These are phyloP conservation scores for Pterostichus madidus DNA, from an alignment of 2,888 invertebrate genomes.

Conservation along the genomic window DNA sequence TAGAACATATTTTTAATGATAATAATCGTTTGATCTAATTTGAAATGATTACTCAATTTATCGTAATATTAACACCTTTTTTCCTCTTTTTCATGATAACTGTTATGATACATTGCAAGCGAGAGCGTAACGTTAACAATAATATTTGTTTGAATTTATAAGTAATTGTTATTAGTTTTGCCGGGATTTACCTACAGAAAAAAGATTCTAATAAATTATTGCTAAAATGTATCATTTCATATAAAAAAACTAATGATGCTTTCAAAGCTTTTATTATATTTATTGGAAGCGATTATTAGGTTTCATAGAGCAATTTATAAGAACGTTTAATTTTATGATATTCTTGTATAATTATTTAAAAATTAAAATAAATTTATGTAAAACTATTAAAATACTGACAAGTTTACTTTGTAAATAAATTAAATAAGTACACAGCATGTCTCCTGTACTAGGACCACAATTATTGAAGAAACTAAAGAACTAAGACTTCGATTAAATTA, in stretches of 20 bases:
- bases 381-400: too few species aligned
- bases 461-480: too few species aligned
- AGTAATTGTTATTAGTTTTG: conserved; percentile 3
- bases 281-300: neutral
- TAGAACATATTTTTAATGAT: neutral
- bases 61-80: neutral
- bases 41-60: neutral
- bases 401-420: too few species aligned
- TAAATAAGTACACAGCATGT: too few species aligned
- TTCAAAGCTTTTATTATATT: neutral
- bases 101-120: neutral
- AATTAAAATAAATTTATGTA: too few species aligned
- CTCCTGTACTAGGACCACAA: too few species aligned
- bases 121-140: conserved; percentile 23
- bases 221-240: conserved; percentile 21
- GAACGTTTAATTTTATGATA: too few species aligned
- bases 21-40: neutral
- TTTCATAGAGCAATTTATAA: neutral
- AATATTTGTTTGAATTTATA: conserved; percentile 37
- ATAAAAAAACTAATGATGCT: neutral
- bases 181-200: conserved; percentile 35
- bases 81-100: neutral
- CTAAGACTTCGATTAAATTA: too few species aligned
- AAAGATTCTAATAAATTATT: conserved; percentile 13
- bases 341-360: too few species aligned